Evolutionary conservation across 2,888 invertebrate genomes (phyloP).

Genomic region (Sialis lutaria): DNA sequence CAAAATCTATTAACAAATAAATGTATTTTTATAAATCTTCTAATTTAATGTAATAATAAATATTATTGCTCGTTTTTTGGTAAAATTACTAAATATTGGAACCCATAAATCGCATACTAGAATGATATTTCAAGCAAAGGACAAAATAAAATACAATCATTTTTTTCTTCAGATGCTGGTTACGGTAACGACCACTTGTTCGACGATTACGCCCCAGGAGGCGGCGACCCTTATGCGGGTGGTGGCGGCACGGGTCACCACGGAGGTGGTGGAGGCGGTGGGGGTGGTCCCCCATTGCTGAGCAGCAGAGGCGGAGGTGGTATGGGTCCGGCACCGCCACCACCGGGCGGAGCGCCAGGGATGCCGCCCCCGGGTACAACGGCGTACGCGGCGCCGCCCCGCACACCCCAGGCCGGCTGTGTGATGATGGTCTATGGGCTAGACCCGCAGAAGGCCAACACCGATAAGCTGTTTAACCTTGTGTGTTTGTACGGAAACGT

Average conservation of each 20-base stretch:
- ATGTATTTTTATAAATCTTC: too few relatives aligned
- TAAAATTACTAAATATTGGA: too few relatives aligned
- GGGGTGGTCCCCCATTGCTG: conserved; percentile 20
- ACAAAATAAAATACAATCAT: too few relatives aligned
- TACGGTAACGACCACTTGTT: conserved; percentile 5
- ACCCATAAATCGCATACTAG: neutral
- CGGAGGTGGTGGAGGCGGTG: conserved; percentile 21
- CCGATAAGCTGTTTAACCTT: conserved; percentile 91
- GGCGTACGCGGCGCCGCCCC: conserved; percentile 7
- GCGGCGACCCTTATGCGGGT: conserved; percentile 2
- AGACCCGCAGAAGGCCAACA: conserved; percentile 84
- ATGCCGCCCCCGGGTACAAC: conserved; percentile 24
- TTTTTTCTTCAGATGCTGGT: conserved; percentile 3
- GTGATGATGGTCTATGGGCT: conserved; percentile 98
- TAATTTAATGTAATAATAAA: too few relatives aligned
- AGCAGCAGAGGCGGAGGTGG: conserved; percentile 14
- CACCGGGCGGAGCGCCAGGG: conserved; percentile 17
- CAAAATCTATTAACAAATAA: too few relatives aligned
- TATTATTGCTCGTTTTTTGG: too few relatives aligned
- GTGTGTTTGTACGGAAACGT: conserved; percentile 99
- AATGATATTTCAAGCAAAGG: too few relatives aligned
- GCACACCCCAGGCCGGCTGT: conserved; percentile 47
- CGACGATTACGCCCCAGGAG: conserved; percentile 3
- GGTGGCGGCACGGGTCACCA: conserved; percentile 11
- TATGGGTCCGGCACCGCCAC: conserved; percentile 9